A percentile compares a stretch with the other conserved stretches of the same genome.
Conservation (phyloP, 2,888 invertebrate species). For the Dolichopus griseipennis region DNA sequence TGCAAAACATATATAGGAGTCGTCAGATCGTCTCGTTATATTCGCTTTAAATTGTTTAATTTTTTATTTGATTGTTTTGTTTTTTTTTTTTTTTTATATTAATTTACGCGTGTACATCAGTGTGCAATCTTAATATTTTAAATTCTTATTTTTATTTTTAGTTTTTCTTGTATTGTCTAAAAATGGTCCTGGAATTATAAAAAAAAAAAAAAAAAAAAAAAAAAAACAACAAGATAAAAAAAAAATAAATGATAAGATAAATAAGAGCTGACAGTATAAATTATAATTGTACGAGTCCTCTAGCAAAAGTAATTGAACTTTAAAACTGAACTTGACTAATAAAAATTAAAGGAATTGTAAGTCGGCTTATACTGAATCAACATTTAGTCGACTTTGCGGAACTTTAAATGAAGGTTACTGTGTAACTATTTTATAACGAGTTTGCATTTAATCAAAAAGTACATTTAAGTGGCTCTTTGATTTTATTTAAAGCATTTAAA, state of each 20-base stretch:
- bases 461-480: no score
- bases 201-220: background rate
- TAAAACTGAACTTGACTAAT: no score
- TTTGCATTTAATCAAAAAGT: no score
- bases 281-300: background rate
- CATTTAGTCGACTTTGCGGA: no score
- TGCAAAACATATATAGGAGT: background rate
- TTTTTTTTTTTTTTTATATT: background rate
- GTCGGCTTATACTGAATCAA: no score
- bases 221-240: background rate
- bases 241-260: background rate
- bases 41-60: background rate
- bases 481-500: no score
- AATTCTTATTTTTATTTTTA: background rate
- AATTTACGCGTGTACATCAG: constrained; percentile 6
- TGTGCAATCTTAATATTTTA: background rate
- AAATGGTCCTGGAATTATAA: background rate
- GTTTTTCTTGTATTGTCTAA: background rate
- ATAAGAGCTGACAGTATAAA: no score
- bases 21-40: constrained; percentile 2
- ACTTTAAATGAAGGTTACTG: no score
- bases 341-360: no score
- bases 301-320: no score
- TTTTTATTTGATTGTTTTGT: no score
- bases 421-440: no score